These are phyloP conservation scores for Pentamera pediparva DNA, from an alignment of 53 echinoderm and acorn worm species.

Conservation along the genomic window DNA sequence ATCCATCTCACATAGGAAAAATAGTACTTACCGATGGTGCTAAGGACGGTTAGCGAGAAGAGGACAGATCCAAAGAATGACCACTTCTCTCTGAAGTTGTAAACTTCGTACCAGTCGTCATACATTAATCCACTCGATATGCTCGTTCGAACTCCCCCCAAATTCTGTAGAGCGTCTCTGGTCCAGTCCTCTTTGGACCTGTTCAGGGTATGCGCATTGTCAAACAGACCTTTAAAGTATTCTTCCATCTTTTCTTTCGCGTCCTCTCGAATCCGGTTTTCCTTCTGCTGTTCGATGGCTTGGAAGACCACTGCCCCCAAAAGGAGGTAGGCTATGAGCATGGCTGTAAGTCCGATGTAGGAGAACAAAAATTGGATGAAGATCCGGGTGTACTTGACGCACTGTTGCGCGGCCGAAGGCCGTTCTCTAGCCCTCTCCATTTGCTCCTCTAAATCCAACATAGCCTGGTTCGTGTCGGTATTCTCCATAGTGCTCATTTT, in stretches of 20 bases:
- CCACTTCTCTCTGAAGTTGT: slow-evolving; percentile 55
- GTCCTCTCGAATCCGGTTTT: slow-evolving; percentile 40
- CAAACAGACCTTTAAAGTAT: slow-evolving; percentile 55
- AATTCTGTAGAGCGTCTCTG: slow-evolving; percentile 35
- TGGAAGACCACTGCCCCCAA: slow-evolving; percentile 79
- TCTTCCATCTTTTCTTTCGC: slow-evolving; percentile 42
- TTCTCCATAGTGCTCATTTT: slow-evolving; percentile 5
- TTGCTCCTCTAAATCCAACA: slow-evolving; percentile 32
- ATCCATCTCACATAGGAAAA: no score
- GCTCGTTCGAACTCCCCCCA: background rate
- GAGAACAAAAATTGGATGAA: slow-evolving; percentile 88
- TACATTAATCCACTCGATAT: slow-evolving; percentile 27
- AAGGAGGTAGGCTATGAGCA: slow-evolving; percentile 78
- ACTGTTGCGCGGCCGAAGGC: slow-evolving; percentile 49
- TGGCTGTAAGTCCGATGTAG: slow-evolving; percentile 87
- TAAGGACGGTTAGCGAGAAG: slow-evolving; percentile 89
- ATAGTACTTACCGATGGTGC: slow-evolving; percentile 92
- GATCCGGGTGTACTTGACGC: slow-evolving; percentile 65
- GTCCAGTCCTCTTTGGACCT: slow-evolving; percentile 71
- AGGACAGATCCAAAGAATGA: slow-evolving; percentile 91
- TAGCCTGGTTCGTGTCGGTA: slow-evolving; percentile 4
- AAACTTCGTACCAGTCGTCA: slow-evolving; percentile 48
- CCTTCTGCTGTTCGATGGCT: slow-evolving; percentile 64
- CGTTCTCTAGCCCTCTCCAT: slow-evolving; percentile 37
- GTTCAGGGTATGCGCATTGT: slow-evolving; percentile 3